Percentiles rank a stretch among this genome's conserved stretches.
Conservation (phyloP, 2,888 invertebrate genomes). For the Apamea anceps region DNA sequence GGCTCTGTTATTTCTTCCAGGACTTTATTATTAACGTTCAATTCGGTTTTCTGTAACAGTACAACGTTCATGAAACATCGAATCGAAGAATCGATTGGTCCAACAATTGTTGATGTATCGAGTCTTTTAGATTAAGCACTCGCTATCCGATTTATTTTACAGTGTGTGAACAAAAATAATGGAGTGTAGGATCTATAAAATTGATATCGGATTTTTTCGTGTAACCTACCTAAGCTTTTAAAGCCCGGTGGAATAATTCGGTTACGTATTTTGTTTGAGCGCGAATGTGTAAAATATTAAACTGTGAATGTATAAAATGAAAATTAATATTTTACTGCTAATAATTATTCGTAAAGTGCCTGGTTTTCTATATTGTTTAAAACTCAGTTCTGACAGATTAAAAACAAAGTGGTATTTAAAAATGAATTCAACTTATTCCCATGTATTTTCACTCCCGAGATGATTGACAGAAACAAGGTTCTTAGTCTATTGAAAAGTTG, state of each 20-base stretch:
- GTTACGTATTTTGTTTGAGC: conserved; percentile 11
- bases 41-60: conserved; percentile 46
- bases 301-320: background rate
- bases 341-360: background rate
- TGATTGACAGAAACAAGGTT: conserved; percentile 9
- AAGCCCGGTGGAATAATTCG: background rate
- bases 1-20: conserved; percentile 26
- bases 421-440: background rate
- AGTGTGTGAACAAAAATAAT: conserved; percentile 61
- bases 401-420: background rate
- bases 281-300: conserved; percentile 6
- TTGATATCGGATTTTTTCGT: conserved; percentile 38
- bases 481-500: conserved; percentile 4
- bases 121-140: conserved; percentile 48
- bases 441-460: conserved; percentile 1
- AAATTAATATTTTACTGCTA: background rate
- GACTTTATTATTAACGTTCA: conserved; percentile 38
- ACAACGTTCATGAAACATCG: conserved; percentile 31
- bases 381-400: background rate
- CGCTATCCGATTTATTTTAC: conserved; percentile 57
- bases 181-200: conserved; percentile 43
- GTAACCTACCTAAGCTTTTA: conserved; percentile 24
- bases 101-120: conserved; percentile 57
- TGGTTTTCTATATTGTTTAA: background rate
- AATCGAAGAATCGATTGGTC: conserved; percentile 43